Evolutionary conservation across 2,113 vertebrate species (phyloP).

Genomic region (Oophaga pumilio): DNA sequence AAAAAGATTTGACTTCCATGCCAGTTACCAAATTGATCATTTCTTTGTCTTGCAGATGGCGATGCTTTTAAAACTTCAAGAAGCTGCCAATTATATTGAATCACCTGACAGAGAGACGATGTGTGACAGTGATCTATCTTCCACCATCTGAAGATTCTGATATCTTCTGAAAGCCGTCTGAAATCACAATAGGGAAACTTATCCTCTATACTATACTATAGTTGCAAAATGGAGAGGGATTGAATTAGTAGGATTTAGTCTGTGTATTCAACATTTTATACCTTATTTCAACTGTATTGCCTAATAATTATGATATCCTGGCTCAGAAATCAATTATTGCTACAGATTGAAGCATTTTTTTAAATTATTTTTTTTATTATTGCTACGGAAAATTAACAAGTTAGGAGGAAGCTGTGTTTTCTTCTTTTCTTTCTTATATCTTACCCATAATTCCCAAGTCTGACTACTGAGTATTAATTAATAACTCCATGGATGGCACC

Average conservation of each 20-base stretch:
- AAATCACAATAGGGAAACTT: neutral
- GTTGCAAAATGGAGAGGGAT: neutral
- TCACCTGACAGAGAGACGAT: slow-evolving; percentile 87
- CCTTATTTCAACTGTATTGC: neutral
- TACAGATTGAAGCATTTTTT: slow-evolving; percentile 7
- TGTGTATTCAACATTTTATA: neutral
- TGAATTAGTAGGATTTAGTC: neutral
- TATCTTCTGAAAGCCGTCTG: neutral
- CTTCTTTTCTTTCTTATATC: neutral
- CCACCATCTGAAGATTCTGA: slow-evolving; percentile 39
- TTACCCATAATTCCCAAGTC: neutral
- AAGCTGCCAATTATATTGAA: slow-evolving; percentile 95
- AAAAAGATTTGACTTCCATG: too few species aligned
- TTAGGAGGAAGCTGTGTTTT: neutral
- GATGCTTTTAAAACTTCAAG: slow-evolving; percentile 97
- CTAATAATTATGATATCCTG: slow-evolving; percentile 10
- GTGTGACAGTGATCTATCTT: slow-evolving; percentile 51
- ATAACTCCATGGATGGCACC: neutral
- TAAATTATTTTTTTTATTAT: neutral
- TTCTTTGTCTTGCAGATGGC: slow-evolving; percentile 80
- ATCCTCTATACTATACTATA: neutral
- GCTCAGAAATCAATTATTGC: neutral
- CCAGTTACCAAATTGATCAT: neutral
- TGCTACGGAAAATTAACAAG: neutral
- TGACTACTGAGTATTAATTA: slow-evolving; percentile 8